These are phyloP conservation scores for Eustalomyia histrio DNA, from an alignment of 2,888 invertebrate species.

Conservation along the genomic window DNA sequence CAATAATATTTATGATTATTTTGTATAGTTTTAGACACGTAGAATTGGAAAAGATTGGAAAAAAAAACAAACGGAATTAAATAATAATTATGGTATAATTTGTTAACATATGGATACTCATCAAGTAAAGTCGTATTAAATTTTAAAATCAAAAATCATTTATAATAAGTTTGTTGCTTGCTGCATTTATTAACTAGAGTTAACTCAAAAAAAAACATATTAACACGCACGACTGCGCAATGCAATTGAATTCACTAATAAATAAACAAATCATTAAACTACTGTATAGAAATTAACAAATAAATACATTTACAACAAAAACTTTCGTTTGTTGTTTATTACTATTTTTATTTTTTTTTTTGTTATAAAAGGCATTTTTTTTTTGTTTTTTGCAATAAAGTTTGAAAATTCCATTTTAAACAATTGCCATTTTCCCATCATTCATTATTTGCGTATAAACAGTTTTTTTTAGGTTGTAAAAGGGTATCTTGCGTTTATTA, in stretches of 20 bases:
- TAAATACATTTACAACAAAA: conserved; percentile 36
- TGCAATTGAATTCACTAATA: conserved; percentile 46
- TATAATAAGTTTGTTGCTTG: conserved; percentile 9
- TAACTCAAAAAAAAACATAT: conserved; percentile 47
- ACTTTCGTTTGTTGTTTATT: conserved; percentile 41
- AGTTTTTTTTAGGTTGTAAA: no score
- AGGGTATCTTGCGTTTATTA: no score
- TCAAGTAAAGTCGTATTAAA: conserved; percentile 4
- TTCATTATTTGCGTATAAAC: not conserved
- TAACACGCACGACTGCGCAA: conserved; percentile 63
- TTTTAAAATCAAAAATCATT: not conserved
- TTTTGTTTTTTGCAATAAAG: not conserved
- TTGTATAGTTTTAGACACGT: conserved; percentile 25
- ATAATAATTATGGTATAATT: conserved; percentile 60
- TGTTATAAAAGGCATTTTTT: not conserved
- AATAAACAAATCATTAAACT: conserved; percentile 39
- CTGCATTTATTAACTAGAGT: conserved; percentile 13
- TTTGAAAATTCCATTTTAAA: not conserved
- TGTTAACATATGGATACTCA: conserved; percentile 12
- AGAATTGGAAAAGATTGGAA: conserved; percentile 34
- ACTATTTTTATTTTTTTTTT: not conserved
- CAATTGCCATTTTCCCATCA: conserved; percentile 8
- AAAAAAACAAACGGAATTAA: conserved; percentile 51
- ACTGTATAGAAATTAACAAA: not conserved
- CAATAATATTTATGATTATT: conserved; percentile 13